Percentiles rank a stretch among this genome's conserved stretches.
Evolutionary conservation across 2,113 vertebrate genomes (phyloP).

Genomic region (Dipodomys stephensi): DNA sequence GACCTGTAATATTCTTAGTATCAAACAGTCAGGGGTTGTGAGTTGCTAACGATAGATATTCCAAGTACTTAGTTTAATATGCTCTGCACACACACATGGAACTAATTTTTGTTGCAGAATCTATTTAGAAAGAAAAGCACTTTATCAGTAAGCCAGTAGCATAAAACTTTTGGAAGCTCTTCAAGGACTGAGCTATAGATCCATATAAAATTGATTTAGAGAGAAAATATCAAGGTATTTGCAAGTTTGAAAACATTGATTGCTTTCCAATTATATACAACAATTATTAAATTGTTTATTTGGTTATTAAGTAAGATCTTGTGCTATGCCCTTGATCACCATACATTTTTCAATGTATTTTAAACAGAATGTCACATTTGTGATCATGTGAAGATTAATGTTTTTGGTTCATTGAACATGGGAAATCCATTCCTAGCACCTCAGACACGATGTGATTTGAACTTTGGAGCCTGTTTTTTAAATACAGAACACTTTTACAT

Average conservation of each 20-base stretch:
- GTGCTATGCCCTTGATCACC: constrained; percentile 47
- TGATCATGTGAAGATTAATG: constrained; percentile 48
- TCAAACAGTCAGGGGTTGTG: constrained; percentile 73
- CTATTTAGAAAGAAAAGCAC: constrained; percentile 64
- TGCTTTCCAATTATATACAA: constrained; percentile 75
- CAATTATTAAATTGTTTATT: constrained; percentile 70
- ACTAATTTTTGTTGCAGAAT: constrained; percentile 75
- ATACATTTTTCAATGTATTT: constrained; percentile 34
- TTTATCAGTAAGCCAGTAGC: constrained; percentile 81
- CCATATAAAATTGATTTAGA: constrained; percentile 85
- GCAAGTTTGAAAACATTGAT: constrained; percentile 79
- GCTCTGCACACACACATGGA: constrained; percentile 72
- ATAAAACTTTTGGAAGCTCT: constrained; percentile 79
- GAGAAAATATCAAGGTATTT: constrained; percentile 80
- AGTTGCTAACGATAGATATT: constrained; percentile 73
- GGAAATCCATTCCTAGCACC: constrained; percentile 10
- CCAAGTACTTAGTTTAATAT: constrained; percentile 79
- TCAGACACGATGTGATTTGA: constrained; percentile 67
- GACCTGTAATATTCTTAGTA: constrained; percentile 56
- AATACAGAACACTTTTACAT: constrained; percentile 49
- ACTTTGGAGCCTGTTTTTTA: constrained; percentile 49
- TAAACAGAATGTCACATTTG: constrained; percentile 51
- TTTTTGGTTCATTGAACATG: constrained; percentile 37
- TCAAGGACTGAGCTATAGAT: constrained; percentile 76
- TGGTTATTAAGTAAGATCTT: constrained; percentile 69